A percentile compares a stretch with the other conserved stretches of the same genome.
Evolutionary conservation across 1,140 invertebrate genomes (phyloP).

Genomic region (Zaprionus capensis): DNA sequence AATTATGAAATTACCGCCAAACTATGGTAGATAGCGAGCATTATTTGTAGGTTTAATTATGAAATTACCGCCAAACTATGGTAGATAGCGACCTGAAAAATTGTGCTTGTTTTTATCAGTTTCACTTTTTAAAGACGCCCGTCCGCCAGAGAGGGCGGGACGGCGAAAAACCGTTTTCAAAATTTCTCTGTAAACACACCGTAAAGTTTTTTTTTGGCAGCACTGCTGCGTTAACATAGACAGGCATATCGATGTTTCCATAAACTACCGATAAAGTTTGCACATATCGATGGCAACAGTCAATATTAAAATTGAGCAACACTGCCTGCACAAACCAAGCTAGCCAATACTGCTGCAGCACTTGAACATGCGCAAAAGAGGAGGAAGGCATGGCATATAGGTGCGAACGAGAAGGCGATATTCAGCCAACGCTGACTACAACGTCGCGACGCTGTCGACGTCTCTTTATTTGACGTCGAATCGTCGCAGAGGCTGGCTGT

Average conservation of each 20-base stretch:
- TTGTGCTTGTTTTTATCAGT: too few species aligned
- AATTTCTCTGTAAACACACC: too few species aligned
- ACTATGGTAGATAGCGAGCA: too few species aligned
- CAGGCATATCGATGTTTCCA: neutral
- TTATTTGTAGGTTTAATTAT: too few species aligned
- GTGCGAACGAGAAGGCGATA: slow-evolving; percentile 37
- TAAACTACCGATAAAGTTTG: slow-evolving; percentile 8
- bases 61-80: too few species aligned
- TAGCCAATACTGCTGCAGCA: slow-evolving; percentile 19
- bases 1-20: too few species aligned
- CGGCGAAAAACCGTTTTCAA: too few species aligned
- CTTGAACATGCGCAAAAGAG: slow-evolving; percentile 55
- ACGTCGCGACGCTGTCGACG: slow-evolving; percentile 55
- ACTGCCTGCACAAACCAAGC: neutral
- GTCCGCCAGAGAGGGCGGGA: too few species aligned
- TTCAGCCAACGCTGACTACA: slow-evolving; percentile 51
- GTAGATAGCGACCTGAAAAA: too few species aligned
- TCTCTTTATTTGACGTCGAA: slow-evolving; percentile 55
- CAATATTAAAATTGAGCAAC: slow-evolving; percentile 3
- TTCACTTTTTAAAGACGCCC: too few species aligned
- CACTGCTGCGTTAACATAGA: neutral
- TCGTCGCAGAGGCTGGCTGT: slow-evolving; percentile 51
- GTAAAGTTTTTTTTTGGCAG: neutral
- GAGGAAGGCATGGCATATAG: slow-evolving; percentile 34
- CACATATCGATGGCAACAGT: neutral